Evolutionary conservation across 2,888 invertebrate genomes (phyloP).

Genomic region (Phanerotoma sp.): DNA sequence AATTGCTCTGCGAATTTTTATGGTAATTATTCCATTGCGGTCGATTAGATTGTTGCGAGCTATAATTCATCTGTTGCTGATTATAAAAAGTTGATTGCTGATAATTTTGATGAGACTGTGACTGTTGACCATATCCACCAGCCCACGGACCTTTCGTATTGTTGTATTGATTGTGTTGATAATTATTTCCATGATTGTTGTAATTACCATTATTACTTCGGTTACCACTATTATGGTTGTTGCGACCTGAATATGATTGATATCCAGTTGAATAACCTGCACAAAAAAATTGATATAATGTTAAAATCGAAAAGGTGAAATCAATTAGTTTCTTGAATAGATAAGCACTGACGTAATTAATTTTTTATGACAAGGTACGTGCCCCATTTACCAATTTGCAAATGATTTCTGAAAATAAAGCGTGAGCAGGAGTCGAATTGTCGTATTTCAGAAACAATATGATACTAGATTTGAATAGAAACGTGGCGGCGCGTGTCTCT

Average conservation of each 20-base stretch:
- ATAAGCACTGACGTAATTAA: too few species aligned
- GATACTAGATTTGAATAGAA: conserved; percentile 45
- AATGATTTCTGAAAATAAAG: too few species aligned
- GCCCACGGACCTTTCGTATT: conserved; percentile 41
- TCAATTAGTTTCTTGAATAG: too few species aligned
- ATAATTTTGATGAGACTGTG: conserved; percentile 33
- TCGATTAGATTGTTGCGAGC: conserved; percentile 30
- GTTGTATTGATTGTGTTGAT: conserved; percentile 12
- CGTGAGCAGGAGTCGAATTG: conserved; percentile 13
- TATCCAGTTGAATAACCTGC: conserved; percentile 47
- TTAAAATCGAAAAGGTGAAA: neutral
- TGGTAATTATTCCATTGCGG: conserved; percentile 34
- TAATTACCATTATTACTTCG: conserved; percentile 23
- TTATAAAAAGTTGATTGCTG: too few species aligned
- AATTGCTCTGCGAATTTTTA: conserved; percentile 37
- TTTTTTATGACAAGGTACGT: conserved; percentile 12
- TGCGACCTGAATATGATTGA: conserved; percentile 34
- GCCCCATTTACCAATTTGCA: conserved; percentile 9
- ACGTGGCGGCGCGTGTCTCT: conserved; percentile 55
- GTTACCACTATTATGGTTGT: conserved; percentile 21
- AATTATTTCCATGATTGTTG: conserved; percentile 26
- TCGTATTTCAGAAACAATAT: conserved; percentile 31
- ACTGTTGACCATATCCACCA: conserved; percentile 36
- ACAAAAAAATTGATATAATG: conserved; percentile 7
- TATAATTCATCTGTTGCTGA: too few species aligned